Percentiles rank a stretch among this genome's conserved stretches.
Evolutionary conservation across 2,888 invertebrate species (phyloP).

Genomic region (Torymus aiolomorphi): DNA sequence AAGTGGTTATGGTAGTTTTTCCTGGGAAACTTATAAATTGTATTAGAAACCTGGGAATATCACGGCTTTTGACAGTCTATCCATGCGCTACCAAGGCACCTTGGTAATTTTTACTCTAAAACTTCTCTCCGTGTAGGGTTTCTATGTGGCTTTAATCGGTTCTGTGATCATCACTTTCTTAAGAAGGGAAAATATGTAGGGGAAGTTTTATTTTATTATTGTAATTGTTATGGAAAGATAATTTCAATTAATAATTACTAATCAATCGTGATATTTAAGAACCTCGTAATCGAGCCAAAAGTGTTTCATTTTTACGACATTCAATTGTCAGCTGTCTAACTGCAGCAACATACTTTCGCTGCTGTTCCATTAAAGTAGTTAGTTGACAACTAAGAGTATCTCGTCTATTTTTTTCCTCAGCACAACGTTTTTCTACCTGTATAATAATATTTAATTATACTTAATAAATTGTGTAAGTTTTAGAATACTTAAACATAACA

Average conservation of each 20-base stretch:
- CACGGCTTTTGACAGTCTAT: too few relatives aligned
- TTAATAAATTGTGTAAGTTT: background rate
- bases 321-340: conserved; percentile 87
- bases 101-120: too few relatives aligned
- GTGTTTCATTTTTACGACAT: conserved; percentile 83
- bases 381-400: conserved; percentile 82
- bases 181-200: too few relatives aligned
- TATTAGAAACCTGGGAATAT: too few relatives aligned
- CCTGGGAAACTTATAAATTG: too few relatives aligned
- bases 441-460: background rate
- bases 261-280: conserved; percentile 56
- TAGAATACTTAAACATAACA: too few relatives aligned
- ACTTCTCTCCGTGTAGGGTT: too few relatives aligned
- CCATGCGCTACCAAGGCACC: too few relatives aligned
- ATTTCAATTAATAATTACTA: background rate
- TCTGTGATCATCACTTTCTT: too few relatives aligned
- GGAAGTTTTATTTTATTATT: background rate
- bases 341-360: conserved; percentile 86
- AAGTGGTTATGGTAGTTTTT: too few relatives aligned
- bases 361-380: conserved; percentile 81
- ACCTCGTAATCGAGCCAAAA: conserved; percentile 75
- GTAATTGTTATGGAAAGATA: background rate
- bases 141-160: too few relatives aligned
- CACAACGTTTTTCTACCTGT: conserved; percentile 78
- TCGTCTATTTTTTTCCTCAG: conserved; percentile 82